Evolutionary conservation across 2,797 vertebrate species (phyloP), one percentile per base, ranked within the genome.

Genomic region (Arctocebus calabarensis): DNA sequence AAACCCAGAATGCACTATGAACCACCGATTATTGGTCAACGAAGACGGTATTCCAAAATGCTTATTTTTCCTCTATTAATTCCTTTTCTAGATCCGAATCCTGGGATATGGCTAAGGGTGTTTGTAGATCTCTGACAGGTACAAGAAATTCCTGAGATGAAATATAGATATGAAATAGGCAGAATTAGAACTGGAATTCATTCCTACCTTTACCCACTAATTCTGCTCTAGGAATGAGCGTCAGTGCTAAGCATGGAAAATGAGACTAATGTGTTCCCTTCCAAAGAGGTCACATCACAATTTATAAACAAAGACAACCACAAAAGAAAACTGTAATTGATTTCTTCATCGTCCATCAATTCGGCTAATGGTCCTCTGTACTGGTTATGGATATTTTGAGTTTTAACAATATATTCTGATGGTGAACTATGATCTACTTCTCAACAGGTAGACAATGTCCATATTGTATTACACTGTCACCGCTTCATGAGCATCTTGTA

Each of bases 371-470:
- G 29, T 91, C 29, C 32, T 92, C n/a, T 16, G 48, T 45, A 45
- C 66, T 27, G n/a, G 20, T 84, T 85, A 88, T 43, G 40, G 43
- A 95, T 70, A 86, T 4, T 23, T 43, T 70, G 37, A 94, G 90
- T 59, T 87, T 92, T 90, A 74, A 85, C 22, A 66, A 85, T 13
- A 96, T 78, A 62, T 96, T 94, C 79, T 82, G 23, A 73, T 68
- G 57, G 64, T 68, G 57, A 88, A 84, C 59, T 84, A 59, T 52
- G 52, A 88, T 71, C 45, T 92, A 11, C 16, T 81, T 78, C 66
- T 55, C 45, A 81, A 75, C 22, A 55, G 43, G 73, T 0, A 59
- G n/a, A 68, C 3, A 55, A 71, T 25, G 81, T 84, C 45, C 61
- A 45, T 14, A 81, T 45, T 66, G 45, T 11, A 84, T 17, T 37